Conservation (phyloP, 64 coral and sea anemone species). For the Stichodactyla helianthus region DNA sequence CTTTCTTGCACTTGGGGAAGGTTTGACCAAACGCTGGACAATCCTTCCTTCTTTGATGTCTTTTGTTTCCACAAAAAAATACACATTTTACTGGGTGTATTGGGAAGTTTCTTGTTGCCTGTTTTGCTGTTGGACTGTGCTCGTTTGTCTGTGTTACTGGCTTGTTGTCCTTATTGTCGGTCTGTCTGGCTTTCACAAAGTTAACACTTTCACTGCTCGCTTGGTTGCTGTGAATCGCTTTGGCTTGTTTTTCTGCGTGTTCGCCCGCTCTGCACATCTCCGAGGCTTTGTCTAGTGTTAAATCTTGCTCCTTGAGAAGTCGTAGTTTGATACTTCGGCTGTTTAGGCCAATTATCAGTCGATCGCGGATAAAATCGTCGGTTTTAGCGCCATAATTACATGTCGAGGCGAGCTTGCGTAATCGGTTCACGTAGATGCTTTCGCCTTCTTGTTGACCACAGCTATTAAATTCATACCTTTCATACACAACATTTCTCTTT, state of each 20-base stretch:
- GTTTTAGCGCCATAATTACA: conserved; percentile 47
- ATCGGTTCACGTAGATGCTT: conserved; percentile 17
- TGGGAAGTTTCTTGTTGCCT: background rate
- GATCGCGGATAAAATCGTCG: conserved; percentile 32
- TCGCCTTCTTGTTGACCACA: conserved; percentile 45
- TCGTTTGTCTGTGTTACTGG: conserved; percentile 26
- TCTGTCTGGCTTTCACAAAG: conserved; percentile 25
- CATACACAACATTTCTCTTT: conserved; percentile 52
- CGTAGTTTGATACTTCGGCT: conserved; percentile 24
- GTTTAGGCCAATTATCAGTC: conserved; percentile 45
- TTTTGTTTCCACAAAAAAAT: conserved; percentile 38
- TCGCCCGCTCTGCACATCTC: conserved; percentile 52
- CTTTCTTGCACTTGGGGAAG: conserved; percentile 15
- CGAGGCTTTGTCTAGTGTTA: conserved; percentile 47
- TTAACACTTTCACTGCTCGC: conserved; percentile 47
- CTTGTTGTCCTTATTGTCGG: conserved; percentile 37
- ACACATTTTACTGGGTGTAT: conserved; percentile 31
- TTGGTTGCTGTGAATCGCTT: conserved; percentile 48
- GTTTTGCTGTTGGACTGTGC: conserved; percentile 24
- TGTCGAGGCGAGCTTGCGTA: conserved; percentile 32
- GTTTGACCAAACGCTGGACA: background rate
- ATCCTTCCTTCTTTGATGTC: conserved; percentile 9
- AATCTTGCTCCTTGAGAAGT: conserved; percentile 52
- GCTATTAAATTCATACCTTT: conserved; percentile 46
- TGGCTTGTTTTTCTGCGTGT: conserved; percentile 51